These are phyloP conservation scores for Leucoraja ocellata DNA, from an alignment of 2,797 vertebrate genomes.

Conservation along the genomic window DNA sequence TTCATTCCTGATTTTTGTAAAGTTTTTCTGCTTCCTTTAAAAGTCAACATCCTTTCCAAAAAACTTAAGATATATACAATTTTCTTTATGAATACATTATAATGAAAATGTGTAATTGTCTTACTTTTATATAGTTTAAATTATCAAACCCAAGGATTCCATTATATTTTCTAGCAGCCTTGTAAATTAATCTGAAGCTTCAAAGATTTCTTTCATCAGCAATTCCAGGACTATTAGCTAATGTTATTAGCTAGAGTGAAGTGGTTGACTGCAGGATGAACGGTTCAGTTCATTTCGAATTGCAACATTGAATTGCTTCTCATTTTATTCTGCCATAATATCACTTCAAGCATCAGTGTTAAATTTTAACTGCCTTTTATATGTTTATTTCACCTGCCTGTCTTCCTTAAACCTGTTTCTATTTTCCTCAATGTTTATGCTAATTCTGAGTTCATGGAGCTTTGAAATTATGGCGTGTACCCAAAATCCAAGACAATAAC, in stretches of 20 bases:
- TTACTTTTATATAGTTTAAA: not conserved
- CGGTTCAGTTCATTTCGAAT: too few relatives aligned
- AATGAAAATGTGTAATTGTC: not conserved
- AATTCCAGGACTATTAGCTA: too few relatives aligned
- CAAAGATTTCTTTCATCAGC: not conserved
- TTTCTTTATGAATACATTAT: too few relatives aligned
- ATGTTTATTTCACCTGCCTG: not conserved
- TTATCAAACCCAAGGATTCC: not conserved
- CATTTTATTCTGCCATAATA: not conserved
- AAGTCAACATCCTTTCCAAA: too few relatives aligned
- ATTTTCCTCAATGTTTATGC: not conserved
- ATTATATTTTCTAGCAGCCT: not conserved
- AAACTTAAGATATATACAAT: too few relatives aligned
- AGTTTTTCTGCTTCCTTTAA: too few relatives aligned
- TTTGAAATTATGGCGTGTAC: not conserved
- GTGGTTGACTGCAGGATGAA: too few relatives aligned
- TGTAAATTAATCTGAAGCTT: not conserved
- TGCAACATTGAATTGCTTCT: too few relatives aligned
- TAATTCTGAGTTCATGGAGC: not conserved
- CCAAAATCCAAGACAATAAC: not conserved
- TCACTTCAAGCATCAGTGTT: not conserved
- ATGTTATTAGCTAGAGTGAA: too few relatives aligned
- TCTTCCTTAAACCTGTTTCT: not conserved
- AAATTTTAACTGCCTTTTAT: too few relatives aligned
- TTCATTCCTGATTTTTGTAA: too few relatives aligned